These are phyloP conservation scores for Anguilla anguilla DNA, from an alignment of 2,797 vertebrate genomes.

Conservation along the genomic window DNA sequence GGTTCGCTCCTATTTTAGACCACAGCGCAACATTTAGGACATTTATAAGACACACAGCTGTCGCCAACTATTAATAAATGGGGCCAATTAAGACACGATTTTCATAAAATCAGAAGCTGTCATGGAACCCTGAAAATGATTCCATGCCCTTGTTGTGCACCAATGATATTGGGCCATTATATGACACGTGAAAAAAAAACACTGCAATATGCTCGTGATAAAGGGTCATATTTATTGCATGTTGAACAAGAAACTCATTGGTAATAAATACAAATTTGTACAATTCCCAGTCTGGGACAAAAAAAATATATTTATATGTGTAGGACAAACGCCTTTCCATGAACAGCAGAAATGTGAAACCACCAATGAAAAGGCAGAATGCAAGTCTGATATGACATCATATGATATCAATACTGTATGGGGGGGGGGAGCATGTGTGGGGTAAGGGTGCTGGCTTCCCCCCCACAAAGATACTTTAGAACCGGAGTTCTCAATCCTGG, in stretches of 20 bases:
- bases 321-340: neutral
- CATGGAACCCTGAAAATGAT: neutral
- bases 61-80: neutral
- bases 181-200: neutral
- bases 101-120: neutral
- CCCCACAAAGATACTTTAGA: neutral
- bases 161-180: neutral
- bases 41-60: neutral
- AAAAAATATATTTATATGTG: constrained; percentile 4
- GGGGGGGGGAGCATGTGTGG: neutral
- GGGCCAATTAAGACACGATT: neutral
- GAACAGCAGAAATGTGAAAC: neutral
- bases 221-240: constrained; percentile 37
- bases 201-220: constrained; percentile 2
- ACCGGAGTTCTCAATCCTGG: neutral
- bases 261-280: constrained; percentile 53
- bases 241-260: constrained; percentile 32
- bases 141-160: neutral
- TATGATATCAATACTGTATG: neutral
- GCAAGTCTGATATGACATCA: constrained; percentile 8
- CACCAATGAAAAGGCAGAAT: constrained; percentile 16
- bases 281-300: constrained; percentile 25
- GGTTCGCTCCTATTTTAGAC: neutral
- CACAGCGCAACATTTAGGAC: neutral
- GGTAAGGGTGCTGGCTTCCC: neutral